Evolutionary conservation across 2,797 vertebrate genomes (phyloP).

Genomic region (Iguana delicatissima): DNA sequence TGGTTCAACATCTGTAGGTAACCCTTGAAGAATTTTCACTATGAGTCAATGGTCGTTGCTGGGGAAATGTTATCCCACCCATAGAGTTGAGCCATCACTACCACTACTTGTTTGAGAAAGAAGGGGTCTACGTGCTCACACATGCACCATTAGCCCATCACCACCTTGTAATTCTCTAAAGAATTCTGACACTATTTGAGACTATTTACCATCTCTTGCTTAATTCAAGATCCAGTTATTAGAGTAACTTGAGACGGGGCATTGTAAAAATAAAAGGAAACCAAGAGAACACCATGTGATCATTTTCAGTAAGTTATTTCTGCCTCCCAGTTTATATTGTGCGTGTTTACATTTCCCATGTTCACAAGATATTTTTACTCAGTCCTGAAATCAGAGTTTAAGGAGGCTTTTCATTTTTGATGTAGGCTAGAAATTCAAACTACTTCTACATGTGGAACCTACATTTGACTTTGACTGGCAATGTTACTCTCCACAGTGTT

Average conservation of each 20-base stretch:
- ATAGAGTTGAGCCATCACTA: neutral
- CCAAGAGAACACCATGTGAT: neutral
- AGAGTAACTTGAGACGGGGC: neutral
- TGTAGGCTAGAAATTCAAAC: neutral
- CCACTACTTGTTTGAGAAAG: neutral
- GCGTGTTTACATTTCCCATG: neutral
- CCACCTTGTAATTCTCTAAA: neutral
- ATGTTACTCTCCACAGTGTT: neutral
- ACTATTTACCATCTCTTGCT: neutral
- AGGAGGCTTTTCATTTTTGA: neutral
- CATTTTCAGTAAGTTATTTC: neutral
- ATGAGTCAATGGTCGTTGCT: neutral
- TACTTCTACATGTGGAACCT: neutral
- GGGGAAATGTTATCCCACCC: neutral
- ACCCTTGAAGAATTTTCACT: neutral
- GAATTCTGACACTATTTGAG: neutral
- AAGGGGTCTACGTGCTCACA: neutral
- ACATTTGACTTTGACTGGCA: neutral
- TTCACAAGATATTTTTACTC: neutral
- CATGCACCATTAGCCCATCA: neutral
- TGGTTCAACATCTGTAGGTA: neutral
- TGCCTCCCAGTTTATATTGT: too few species aligned
- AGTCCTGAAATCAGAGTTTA: neutral
- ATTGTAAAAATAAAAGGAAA: constrained; percentile 1
- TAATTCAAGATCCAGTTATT: too few species aligned